Conservation (phyloP, 2,888 invertebrate species). For the Dynastes tityus region DNA sequence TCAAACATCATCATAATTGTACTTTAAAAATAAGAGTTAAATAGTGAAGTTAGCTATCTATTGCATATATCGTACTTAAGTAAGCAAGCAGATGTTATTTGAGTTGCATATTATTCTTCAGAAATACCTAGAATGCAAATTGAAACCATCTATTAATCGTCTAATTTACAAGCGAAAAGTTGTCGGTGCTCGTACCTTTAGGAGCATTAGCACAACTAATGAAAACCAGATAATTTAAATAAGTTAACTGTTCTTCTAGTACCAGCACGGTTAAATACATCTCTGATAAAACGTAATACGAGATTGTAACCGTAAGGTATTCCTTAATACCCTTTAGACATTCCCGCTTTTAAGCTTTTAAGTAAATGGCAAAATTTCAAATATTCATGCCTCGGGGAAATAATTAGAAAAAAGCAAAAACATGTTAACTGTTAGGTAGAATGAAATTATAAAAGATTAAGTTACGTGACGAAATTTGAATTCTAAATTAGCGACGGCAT, state of each 20-base stretch:
- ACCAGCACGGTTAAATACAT: neutral
- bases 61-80: neutral
- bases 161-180: neutral
- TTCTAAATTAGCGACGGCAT: no score
- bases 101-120: neutral
- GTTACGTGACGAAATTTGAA: no score
- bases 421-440: no score
- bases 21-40: no score
- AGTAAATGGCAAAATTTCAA: neutral
- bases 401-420: no score
- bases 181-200: neutral
- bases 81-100: neutral
- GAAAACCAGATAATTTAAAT: neutral
- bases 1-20: neutral
- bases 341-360: neutral
- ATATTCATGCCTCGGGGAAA: no score
- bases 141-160: neutral
- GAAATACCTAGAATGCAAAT: neutral
- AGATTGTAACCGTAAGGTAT: neutral
- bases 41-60: neutral
- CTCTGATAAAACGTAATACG: neutral
- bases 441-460: no score
- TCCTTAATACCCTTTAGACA: neutral
- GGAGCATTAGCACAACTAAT: neutral
- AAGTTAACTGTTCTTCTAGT: neutral